Conservation (phyloP, 2,113 vertebrate species). For the Toxostoma redivivum region DNA sequence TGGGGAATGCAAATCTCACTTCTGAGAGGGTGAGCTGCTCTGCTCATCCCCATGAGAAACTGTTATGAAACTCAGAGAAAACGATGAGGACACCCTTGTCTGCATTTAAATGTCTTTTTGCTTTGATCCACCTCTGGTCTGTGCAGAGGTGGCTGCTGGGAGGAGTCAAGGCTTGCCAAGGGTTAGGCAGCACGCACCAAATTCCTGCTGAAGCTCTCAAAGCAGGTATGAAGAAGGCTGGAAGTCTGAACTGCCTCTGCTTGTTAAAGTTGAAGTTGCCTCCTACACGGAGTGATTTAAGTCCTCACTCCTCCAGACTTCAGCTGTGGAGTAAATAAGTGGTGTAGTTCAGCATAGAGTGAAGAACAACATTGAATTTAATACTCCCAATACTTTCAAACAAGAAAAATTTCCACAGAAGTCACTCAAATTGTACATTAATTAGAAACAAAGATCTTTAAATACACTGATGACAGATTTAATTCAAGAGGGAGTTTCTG, state of each 20-base stretch:
- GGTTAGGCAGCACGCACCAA: not conserved
- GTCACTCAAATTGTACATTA: not conserved
- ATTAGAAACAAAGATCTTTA: not conserved
- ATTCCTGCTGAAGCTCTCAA: not conserved
- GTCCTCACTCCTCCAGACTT: not conserved
- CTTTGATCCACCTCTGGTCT: not conserved
- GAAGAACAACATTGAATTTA: not conserved
- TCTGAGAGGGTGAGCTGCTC: not conserved
- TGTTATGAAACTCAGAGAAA: not conserved
- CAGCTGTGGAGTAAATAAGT: not conserved
- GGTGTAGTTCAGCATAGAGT: not conserved
- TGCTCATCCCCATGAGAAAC: not conserved
- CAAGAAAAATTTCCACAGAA: not conserved
- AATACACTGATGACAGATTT: not conserved
- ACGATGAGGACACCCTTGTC: accelerated
- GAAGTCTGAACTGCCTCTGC: not conserved
- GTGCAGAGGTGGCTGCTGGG: not conserved
- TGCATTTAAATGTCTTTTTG: not conserved
- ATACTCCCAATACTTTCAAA: not conserved
- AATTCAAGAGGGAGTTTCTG: not conserved
- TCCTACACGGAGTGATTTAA: not conserved
- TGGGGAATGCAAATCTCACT: not conserved
- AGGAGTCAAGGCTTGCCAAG: not conserved
- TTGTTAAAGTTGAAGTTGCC: not conserved
- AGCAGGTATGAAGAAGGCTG: not conserved